Evolutionary conservation across 1,140 invertebrate genomes (phyloP), one percentile per base, ranked within the genome.

Genomic region (Acromyrmex heyeri): DNA sequence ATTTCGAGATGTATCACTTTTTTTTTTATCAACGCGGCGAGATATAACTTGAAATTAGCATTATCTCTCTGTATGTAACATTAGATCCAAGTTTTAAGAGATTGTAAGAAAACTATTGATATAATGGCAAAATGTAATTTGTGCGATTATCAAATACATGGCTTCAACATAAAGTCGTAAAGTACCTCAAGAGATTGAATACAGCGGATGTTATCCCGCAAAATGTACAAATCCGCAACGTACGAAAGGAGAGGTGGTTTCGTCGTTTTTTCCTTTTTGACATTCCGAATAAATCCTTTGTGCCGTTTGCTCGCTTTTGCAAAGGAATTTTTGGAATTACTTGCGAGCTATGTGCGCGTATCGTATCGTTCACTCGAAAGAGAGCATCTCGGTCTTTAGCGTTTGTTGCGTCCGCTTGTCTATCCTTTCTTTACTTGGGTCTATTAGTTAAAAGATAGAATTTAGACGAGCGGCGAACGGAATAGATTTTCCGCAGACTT

Each of bases 251-350:
- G 30, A 70, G 3, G 14, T 27, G 50, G 48, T 14, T 12, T 30
- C 34, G 6, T 6, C 21, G 3, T 12, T 73, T 55, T 24, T 48
- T 62, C n/a, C 44, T 61, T 73, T 61, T 55, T 83, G 79, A 83
- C 69, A 83, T 83, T 50, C 55, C 79, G 69, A 83, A 73, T 82
- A 72, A 82, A 75, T 83, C 69, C 79, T 73, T 83, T 75, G 79
- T 83, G 55, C 69, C 30, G 65, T 57, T 34, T 18, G 48, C 18
- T 55, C 48, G 48, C n/a, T 24, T 79, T 67, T 27, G 14, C 34
- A 30, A 50, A 72, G 34, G 34, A 81, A 81, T 65, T 81, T 81
- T 70, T 7, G 69, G 69, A 82, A 83, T 83, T 83, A 83, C 38
- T 83, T 73, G 48, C 27, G 55, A 61, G 38, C 69, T 83, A 83